phyloP scores from a whole-genome alignment of 2,113 vertebrate genomes.

The Carassius auratus region DNA sequence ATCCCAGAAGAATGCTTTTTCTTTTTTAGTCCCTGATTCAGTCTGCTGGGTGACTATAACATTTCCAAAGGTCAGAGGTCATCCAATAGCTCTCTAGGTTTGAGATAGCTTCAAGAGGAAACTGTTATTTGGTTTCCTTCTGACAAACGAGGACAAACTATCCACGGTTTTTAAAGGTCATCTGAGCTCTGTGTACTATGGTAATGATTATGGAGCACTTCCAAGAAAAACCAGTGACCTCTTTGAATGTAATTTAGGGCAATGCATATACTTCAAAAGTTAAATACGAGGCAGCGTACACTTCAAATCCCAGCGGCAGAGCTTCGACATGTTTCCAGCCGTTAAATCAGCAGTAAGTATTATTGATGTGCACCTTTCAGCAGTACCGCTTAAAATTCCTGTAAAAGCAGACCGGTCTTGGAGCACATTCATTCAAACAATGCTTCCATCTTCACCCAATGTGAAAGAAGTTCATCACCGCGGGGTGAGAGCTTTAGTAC shows the following conservation, averaged over 20 bases:
- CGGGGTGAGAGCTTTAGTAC: constrained; percentile 43
- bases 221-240: constrained; percentile 20
- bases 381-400: constrained; percentile 44
- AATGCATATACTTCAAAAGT: constrained; percentile 51
- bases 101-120: constrained; percentile 26
- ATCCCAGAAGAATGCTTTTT: constrained; percentile 17
- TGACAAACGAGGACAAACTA: constrained; percentile 43
- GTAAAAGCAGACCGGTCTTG: constrained; percentile 43
- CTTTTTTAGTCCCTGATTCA: not conserved
- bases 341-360: constrained; percentile 53
- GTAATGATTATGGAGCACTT: constrained; percentile 41
- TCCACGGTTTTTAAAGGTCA: constrained; percentile 39
- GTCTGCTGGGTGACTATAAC: constrained; percentile 27
- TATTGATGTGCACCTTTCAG: constrained; percentile 51
- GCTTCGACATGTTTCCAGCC: constrained; percentile 38
- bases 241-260: constrained; percentile 41
- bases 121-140: not conserved
- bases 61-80: constrained; percentile 39
- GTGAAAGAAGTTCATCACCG: constrained; percentile 59
- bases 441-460: constrained; percentile 47
- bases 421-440: constrained; percentile 54
- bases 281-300: constrained; percentile 39
- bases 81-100: constrained; percentile 1
- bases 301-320: constrained; percentile 42
- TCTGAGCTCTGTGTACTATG: constrained; percentile 27